Evolutionary conservation across 2,797 vertebrate species (phyloP), one percentile per base, ranked within the genome.

Genomic region (Typhlichthys subterraneus): DNA sequence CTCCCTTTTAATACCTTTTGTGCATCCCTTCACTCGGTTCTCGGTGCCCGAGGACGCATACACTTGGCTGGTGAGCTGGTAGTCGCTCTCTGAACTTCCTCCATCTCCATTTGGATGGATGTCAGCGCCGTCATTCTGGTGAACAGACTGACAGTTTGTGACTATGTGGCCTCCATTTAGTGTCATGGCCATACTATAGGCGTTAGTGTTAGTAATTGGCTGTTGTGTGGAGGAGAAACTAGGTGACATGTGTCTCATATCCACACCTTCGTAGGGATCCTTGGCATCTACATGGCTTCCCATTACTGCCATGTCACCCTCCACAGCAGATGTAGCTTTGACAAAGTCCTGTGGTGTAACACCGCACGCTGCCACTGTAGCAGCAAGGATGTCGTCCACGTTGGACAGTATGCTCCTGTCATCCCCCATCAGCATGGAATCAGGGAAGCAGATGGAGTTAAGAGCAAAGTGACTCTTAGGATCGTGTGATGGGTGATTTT

Each of bases 381-480:
- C 98, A 81, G 98, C 96, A 65, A 99, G 91, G 62, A 99, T 99
- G 84, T 99, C 98, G 69, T 99, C 96, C 29, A 99, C 96, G 0
- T 97, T 98, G 80, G 97, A 99, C 70, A 99, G 90, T 86, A 99
- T 98, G 85, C 94, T 96, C 81, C 96, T 94, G 57, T 99, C 98
- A 78, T 99, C 98, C 5, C 88, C 91, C 53, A 99, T 94, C 19
- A 99, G 90, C 88, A 99, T 96, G 1, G 97, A 96, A 63, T 99
- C 97, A 15, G 97, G 93, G 66, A 99, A 99, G 87, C 96, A 98
- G 85, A 99, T 95, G 45, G 97, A 96, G 89, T 94, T 96, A 53
- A 99, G 94, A 68, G 94, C 90, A 91, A 96, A 99, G 61, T 97
- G 96, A 88, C 94, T 96, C 84, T 99, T 99, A 76, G 93, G 85